These are phyloP conservation scores for Oxyruncus cristatus DNA, from an alignment of 2,113 vertebrate genomes.

Conservation along the genomic window DNA sequence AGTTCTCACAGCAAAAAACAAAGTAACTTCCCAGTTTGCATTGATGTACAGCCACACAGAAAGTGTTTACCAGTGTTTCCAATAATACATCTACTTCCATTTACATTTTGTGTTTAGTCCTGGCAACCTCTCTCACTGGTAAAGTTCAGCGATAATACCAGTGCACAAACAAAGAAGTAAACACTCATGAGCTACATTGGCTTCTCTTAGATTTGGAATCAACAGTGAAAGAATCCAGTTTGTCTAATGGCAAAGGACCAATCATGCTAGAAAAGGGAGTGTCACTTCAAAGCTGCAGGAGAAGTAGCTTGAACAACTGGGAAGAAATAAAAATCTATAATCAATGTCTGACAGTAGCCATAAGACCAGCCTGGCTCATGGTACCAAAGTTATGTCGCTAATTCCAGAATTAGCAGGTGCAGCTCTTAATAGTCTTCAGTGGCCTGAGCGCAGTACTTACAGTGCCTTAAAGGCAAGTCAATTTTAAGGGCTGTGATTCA, in stretches of 20 bases:
- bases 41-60: neutral
- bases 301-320: neutral
- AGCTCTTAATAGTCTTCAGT: neutral
- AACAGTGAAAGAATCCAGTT: neutral
- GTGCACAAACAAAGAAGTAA: slow-evolving; percentile 41
- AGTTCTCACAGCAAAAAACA: neutral
- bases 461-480: neutral
- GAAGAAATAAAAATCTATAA: neutral
- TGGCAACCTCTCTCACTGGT: slow-evolving; percentile 1
- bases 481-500: neutral
- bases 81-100: slow-evolving; percentile 43
- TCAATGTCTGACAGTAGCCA: neutral
- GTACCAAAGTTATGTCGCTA: neutral
- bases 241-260: neutral
- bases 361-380: neutral
- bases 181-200: neutral
- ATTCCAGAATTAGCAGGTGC: neutral
- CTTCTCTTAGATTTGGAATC: slow-evolving; percentile 20
- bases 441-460: neutral
- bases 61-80: slow-evolving; percentile 42
- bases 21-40: neutral
- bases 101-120: slow-evolving; percentile 19
- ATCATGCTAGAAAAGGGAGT: neutral
- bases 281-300: neutral
- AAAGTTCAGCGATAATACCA: slow-evolving; percentile 7